Evolutionary conservation across 2,113 vertebrate genomes (phyloP).

Genomic region (Tragelaphus scriptus): DNA sequence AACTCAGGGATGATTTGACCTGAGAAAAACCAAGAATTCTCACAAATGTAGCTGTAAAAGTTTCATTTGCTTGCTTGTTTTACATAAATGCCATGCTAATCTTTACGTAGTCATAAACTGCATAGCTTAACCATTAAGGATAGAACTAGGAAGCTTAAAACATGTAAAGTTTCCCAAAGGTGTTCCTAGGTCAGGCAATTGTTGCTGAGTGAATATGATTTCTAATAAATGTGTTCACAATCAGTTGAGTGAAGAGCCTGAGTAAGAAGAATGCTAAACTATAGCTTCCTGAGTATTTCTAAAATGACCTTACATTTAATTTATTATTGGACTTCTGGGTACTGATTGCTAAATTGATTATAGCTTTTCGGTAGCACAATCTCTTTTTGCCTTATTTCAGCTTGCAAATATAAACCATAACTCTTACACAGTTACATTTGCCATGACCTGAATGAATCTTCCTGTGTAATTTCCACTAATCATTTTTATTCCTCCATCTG

Average conservation of each 20-base stretch:
- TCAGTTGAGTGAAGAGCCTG: not conserved
- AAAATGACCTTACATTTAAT: constrained; percentile 47
- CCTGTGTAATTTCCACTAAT: constrained; percentile 67
- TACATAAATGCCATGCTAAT: not conserved
- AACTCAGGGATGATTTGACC: not conserved
- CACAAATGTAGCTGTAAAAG: not conserved
- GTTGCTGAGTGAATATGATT: constrained; percentile 27
- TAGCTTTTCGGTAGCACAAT: constrained; percentile 29
- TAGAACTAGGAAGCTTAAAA: constrained; percentile 11
- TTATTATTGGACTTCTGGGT: constrained; percentile 40
- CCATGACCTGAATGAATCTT: constrained; percentile 63
- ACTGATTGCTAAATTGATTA: constrained; percentile 47
- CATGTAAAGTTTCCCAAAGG: not conserved
- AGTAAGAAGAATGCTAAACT: constrained; percentile 23
- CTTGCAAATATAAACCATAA: constrained; percentile 54
- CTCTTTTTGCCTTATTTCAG: constrained; percentile 55
- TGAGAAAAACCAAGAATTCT: not conserved
- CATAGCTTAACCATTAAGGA: not conserved
- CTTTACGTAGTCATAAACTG: not conserved
- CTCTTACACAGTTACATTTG: constrained; percentile 30
- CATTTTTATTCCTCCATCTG: constrained; percentile 70
- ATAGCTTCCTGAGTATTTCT: constrained; percentile 29
- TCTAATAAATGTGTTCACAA: constrained; percentile 14
- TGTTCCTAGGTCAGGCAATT: constrained; percentile 13
- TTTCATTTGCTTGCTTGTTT: not conserved